A percentile compares a stretch with the other conserved stretches of the same genome.
Conservation (phyloP, 2,888 invertebrate species). For the Pristionchus entomophagus region DNA sequence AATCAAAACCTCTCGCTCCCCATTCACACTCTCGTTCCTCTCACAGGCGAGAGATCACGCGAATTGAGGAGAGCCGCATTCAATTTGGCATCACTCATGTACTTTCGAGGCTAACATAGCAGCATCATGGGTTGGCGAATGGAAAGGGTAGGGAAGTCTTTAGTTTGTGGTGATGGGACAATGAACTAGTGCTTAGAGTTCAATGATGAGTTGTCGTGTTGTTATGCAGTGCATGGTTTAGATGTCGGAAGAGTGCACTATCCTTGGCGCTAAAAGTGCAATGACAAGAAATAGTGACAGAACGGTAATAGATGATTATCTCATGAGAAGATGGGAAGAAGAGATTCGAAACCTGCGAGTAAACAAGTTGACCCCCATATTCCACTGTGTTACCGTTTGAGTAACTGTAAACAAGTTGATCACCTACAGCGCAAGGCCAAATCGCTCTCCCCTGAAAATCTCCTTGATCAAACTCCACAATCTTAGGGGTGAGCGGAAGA, state of each 20-base stretch:
- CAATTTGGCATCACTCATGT: no score
- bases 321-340: not conserved
- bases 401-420: no score
- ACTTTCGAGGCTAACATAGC: not conserved
- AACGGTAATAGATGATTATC: not conserved
- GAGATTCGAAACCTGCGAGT: not conserved
- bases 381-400: no score
- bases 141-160: not conserved
- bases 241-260: slow-evolving; percentile 23
- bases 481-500: no score
- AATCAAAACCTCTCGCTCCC: no score
- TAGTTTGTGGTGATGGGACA: not conserved
- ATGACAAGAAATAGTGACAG: not conserved
- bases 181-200: not conserved
- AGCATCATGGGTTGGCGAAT: not conserved
- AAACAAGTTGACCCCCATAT: slow-evolving; percentile 31
- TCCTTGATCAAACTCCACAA: no score
- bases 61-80: no score
- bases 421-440: slow-evolving; percentile 60
- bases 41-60: no score
- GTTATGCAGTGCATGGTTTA: slow-evolving; percentile 22
- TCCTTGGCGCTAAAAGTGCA: not conserved
- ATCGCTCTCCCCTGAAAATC: slow-evolving; percentile 65
- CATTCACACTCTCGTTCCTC: no score
- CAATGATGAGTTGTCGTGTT: not conserved